Evolutionary conservation across 2,888 invertebrate genomes (phyloP), one percentile per base, ranked within the genome.

Genomic region (Trichogramma evanescens): DNA sequence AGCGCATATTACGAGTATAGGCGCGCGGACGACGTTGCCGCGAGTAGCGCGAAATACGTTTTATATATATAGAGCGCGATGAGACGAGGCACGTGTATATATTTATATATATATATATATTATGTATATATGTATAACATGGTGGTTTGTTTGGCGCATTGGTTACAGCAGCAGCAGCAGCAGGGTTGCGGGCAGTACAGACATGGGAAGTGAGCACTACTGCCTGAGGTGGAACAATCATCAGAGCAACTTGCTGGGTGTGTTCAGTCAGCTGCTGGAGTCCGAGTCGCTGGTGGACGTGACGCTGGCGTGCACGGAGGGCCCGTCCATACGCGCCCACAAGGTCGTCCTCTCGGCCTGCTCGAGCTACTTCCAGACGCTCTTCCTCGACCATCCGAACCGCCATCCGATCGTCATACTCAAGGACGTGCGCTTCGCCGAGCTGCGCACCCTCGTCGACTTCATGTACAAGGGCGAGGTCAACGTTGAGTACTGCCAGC

Each of bases 171-270:
- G 40, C 69, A 75, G 40, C 69, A 75, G 75, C 75, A 75, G 75
- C 74, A 80, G 84, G 89, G 89, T 87, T 89, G 87, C 87, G 89
- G 87, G 88, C 89, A 87, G 88, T 89, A 88, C 87, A 91, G 91
- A 91, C 89, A 91, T 92, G 91, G 92, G 92, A 89, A 93, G 93
- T 92, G 93, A 94, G 90, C 93, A 93, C 86, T 94, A 93, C 88
- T 93, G 93, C 87, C 89, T 94, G 86, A 92, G 93, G 90, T 94
- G 93, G 93, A 94, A 93, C 88, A 93, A 94, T 91, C 93, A 94
- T 91, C 93, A 93, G 88, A 92, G 91, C 87, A 94, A 94, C 88
- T 89, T 94, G 86, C 88, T 94, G 86, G 93, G 92, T 83, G 93
- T 93, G 82, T 94, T 94, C 87, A 93, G 92, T 86, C 93, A 93